These are phyloP conservation scores for Balearica regulorum DNA, from an alignment of 2,797 vertebrate genomes.

Conservation along the genomic window DNA sequence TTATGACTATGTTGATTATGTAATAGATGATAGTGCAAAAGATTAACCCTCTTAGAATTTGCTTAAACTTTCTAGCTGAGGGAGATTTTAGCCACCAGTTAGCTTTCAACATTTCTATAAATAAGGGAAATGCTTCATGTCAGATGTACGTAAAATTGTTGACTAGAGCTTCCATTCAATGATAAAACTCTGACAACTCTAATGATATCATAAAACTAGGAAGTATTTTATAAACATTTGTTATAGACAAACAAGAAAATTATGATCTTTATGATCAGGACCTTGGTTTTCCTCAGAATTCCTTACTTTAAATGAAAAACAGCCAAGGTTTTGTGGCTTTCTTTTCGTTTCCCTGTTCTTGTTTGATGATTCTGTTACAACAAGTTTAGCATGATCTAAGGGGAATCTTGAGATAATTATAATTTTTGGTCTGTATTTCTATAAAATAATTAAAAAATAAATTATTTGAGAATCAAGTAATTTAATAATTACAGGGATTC, in stretches of 20 bases:
- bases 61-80: not conserved
- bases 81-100: not conserved
- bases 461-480: not conserved
- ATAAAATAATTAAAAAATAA: not conserved
- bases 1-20: not conserved
- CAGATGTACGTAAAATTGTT: not conserved
- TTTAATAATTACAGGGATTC: not conserved
- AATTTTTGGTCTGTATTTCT: not conserved
- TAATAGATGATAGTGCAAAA: not conserved
- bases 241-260: not conserved
- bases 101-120: not conserved
- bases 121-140: not conserved
- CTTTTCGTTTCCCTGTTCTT: not conserved
- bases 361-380: not conserved
- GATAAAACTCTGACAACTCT: not conserved
- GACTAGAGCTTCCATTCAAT: not conserved
- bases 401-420: not conserved
- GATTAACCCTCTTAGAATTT: not conserved
- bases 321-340: not conserved
- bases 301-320: not conserved
- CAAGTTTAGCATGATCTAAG: not conserved
- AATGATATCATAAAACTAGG: not conserved
- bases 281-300: not conserved
- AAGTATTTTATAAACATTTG: not conserved
- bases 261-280: not conserved